phyloP scores from a whole-genome alignment of 2,113 vertebrate genomes.

The Malurus elegans region DNA sequence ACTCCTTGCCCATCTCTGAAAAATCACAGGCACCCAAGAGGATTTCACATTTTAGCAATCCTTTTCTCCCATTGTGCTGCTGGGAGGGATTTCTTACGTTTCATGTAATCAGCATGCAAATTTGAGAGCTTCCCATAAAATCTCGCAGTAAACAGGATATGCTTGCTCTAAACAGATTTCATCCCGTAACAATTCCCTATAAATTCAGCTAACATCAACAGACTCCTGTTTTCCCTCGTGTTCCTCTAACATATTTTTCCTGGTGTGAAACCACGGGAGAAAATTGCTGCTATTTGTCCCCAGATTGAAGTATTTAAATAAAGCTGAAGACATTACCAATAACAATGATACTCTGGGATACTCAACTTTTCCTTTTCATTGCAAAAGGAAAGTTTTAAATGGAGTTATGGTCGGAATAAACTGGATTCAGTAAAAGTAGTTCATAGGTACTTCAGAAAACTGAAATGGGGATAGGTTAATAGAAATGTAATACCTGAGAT shows the following conservation, averaged over 20 bases:
- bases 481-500: background rate
- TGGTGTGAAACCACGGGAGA: background rate
- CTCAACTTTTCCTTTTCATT: background rate
- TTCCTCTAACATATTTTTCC: background rate
- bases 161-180: slow-evolving; percentile 23
- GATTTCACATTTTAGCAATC: background rate
- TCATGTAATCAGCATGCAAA: slow-evolving; percentile 29
- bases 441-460: background rate
- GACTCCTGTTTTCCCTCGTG: background rate
- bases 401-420: background rate
- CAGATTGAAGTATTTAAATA: background rate
- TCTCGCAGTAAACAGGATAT: slow-evolving; percentile 27
- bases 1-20: background rate
- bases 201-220: slow-evolving; percentile 21
- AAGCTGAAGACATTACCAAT: background rate
- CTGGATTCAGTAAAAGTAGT: background rate
- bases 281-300: background rate
- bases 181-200: background rate
- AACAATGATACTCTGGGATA: background rate
- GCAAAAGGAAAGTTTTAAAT: background rate
- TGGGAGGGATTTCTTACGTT: slow-evolving; percentile 28
- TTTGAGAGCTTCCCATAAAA: slow-evolving; percentile 4
- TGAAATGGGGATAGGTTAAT: background rate
- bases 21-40: fast-evolving
- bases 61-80: background rate